phyloP scores from a whole-genome alignment of 2,888 invertebrate species.

The Ctena decussata region DNA sequence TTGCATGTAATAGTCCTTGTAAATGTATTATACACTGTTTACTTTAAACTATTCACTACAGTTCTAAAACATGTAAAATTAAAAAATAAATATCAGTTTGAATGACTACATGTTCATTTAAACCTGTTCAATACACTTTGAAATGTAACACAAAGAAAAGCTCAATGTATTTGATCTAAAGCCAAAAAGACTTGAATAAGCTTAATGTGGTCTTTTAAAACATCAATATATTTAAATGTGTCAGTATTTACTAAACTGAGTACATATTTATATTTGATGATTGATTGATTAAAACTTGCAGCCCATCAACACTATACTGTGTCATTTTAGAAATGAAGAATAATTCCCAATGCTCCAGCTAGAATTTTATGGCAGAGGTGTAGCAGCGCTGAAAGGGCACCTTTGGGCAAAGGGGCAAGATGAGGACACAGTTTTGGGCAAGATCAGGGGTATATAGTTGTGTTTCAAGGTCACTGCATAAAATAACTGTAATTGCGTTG shows the following conservation, averaged over 20 bases:
- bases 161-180: not conserved
- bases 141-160: slow-evolving; percentile 11
- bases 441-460: too few relatives aligned
- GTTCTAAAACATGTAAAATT: not conserved
- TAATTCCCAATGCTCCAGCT: too few relatives aligned
- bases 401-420: too few relatives aligned
- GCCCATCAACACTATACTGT: too few relatives aligned
- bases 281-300: too few relatives aligned
- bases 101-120: slow-evolving; percentile 14
- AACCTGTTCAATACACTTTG: not conserved
- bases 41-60: not conserved
- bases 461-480: too few relatives aligned
- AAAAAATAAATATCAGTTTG: not conserved
- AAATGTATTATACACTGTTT: not conserved
- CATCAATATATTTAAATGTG: not conserved
- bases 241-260: not conserved
- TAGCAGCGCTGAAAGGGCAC: too few relatives aligned
- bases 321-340: too few relatives aligned
- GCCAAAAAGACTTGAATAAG: slow-evolving; percentile 1
- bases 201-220: not conserved
- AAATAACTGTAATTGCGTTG: too few relatives aligned
- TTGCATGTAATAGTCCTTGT: not conserved
- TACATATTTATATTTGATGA: too few relatives aligned
- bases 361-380: too few relatives aligned
- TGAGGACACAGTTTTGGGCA: too few relatives aligned